These are phyloP conservation scores for Drosophila tsacasi DNA, from an alignment of 1,140 invertebrate species.

Conservation along the genomic window DNA sequence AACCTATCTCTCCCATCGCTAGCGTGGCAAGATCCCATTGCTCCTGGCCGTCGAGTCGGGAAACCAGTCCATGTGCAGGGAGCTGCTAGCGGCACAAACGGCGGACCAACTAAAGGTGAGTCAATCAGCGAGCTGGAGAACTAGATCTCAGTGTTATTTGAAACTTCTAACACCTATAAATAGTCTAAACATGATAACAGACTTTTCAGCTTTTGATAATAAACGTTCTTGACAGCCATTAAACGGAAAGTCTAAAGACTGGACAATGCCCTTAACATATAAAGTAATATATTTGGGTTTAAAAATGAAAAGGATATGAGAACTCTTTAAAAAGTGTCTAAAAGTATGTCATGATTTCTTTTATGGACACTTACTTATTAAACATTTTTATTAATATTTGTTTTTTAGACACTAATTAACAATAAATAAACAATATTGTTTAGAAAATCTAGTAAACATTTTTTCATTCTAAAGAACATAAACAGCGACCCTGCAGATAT, in stretches of 20 bases:
- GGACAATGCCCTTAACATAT: slow-evolving; percentile 1
- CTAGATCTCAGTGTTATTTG: slow-evolving; percentile 6
- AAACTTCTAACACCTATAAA: slow-evolving; percentile 7
- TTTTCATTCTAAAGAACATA: background rate
- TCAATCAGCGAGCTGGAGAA: background rate
- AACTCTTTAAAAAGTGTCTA: background rate
- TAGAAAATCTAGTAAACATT: background rate
- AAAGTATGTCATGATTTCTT: background rate
- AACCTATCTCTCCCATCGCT: slow-evolving; percentile 84
- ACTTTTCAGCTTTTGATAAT: slow-evolving; percentile 6
- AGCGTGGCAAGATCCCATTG: slow-evolving; percentile 97
- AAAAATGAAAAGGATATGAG: background rate
- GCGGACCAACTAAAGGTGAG: slow-evolving; percentile 91
- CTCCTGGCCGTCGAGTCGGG: slow-evolving; percentile 96
- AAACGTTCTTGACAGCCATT: slow-evolving; percentile 2
- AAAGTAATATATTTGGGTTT: background rate
- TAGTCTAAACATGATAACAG: background rate
- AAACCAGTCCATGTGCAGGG: slow-evolving; percentile 96
- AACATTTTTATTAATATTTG: too few relatives aligned
- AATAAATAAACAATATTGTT: too few relatives aligned
- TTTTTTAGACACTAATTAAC: too few relatives aligned
- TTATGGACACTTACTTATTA: background rate
- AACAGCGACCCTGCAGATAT: background rate
- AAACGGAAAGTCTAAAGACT: background rate
- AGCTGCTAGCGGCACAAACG: slow-evolving; percentile 93